A percentile compares a stretch with the other conserved stretches of the same genome.
Evolutionary conservation across 2,113 vertebrate species (phyloP).

Genomic region (Ivindomyrus marchei): DNA sequence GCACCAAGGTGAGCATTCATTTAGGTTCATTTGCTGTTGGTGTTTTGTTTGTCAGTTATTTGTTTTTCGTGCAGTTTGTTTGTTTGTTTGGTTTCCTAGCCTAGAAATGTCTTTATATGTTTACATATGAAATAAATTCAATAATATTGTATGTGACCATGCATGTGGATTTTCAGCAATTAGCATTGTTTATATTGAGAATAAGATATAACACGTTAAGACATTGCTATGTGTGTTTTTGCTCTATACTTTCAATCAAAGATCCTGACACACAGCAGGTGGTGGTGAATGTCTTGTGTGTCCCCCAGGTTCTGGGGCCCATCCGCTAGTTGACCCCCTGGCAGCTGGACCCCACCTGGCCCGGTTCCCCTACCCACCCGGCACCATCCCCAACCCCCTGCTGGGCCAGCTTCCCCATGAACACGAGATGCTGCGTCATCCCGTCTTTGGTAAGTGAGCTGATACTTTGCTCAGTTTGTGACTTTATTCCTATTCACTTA

Average conservation of each 20-base stretch:
- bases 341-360: slow-evolving; percentile 86
- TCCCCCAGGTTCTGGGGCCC: slow-evolving; percentile 82
- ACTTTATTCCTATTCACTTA: background rate
- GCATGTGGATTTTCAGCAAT: background rate
- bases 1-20: slow-evolving; percentile 80
- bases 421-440: slow-evolving; percentile 97
- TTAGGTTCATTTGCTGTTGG: background rate
- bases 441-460: slow-evolving; percentile 79
- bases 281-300: slow-evolving; percentile 73
- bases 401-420: slow-evolving; percentile 89
- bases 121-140: background rate
- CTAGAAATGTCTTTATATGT: slow-evolving; percentile 27
- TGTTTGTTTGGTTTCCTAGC: slow-evolving; percentile 14
- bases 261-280: slow-evolving; percentile 61
- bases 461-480: no score
- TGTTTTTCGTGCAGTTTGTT: background rate
- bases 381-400: slow-evolving; percentile 87
- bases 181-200: background rate
- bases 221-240: slow-evolving; percentile 9
- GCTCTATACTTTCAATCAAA: slow-evolving; percentile 47
- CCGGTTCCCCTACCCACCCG: slow-evolving; percentile 90
- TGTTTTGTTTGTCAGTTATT: no score
- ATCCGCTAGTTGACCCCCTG: slow-evolving; percentile 82
- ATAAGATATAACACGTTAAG: background rate
- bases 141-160: background rate